Conservation (phyloP, 2,888 invertebrate species). For the Eremobia ochroleuca region DNA sequence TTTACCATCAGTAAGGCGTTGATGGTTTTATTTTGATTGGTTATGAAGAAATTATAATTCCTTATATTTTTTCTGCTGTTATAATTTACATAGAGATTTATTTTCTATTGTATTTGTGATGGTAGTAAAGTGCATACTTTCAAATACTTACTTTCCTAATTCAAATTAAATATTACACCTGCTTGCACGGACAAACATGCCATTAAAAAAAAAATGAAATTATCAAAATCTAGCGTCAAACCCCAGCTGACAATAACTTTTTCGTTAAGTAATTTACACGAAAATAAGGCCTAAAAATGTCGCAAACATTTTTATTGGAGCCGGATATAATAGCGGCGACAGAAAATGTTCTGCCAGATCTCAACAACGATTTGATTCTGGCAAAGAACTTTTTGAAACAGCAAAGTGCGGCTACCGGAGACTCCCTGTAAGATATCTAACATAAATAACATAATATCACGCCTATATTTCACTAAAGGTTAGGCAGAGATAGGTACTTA, state of each 20-base stretch:
- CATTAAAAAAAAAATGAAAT: not conserved
- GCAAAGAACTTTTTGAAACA: conserved; percentile 92
- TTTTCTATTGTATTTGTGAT: not conserved
- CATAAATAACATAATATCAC: not conserved
- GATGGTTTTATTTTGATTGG: not conserved
- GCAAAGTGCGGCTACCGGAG: conserved; percentile 91
- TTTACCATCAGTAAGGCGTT: not conserved
- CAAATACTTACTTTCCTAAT: not conserved
- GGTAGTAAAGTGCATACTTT: not conserved
- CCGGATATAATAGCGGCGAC: conserved; percentile 87
- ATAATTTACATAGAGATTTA: not conserved
- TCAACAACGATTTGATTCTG: conserved; percentile 90
- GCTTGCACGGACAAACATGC: not conserved
- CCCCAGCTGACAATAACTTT: not conserved
- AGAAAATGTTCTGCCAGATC: conserved; percentile 88
- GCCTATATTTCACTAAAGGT: not conserved
- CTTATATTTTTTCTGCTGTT: not conserved
- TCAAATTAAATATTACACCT: not conserved
- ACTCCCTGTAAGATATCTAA: conserved; percentile 89
- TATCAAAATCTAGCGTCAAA: conserved; percentile 24
- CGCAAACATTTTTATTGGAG: conserved; percentile 83
- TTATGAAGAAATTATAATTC: not conserved
- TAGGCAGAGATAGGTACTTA: not conserved
- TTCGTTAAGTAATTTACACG: conserved; percentile 20
- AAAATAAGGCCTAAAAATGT: conserved; percentile 74